Evolutionary conservation across 2,888 invertebrate genomes (phyloP).

Genomic region (Tetramorium bicarinatum): DNA sequence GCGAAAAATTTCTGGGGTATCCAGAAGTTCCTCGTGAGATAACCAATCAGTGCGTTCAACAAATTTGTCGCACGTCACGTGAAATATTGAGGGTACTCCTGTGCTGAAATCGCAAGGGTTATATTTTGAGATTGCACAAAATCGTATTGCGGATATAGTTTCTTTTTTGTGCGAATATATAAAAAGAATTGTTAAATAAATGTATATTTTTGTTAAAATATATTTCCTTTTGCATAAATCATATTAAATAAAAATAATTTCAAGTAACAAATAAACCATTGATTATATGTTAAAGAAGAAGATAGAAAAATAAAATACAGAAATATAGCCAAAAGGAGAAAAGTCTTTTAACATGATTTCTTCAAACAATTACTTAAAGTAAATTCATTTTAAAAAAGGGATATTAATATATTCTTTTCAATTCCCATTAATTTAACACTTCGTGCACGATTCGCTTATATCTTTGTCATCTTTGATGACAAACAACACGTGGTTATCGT

Average conservation of each 20-base stretch:
- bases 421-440: not conserved
- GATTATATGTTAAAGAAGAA: not conserved
- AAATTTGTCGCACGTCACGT: slow-evolving; percentile 16
- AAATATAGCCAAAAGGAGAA: not conserved
- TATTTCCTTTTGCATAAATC: not conserved
- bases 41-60: slow-evolving; percentile 36
- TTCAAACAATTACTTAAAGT: not conserved
- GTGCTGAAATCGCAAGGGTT: slow-evolving; percentile 8
- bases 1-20: slow-evolving; percentile 27
- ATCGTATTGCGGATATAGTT: not conserved
- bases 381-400: not conserved
- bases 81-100: slow-evolving; percentile 9
- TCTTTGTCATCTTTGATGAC: not conserved
- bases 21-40: slow-evolving; percentile 20
- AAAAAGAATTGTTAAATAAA: not conserved
- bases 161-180: not conserved
- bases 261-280: not conserved
- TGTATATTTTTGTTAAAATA: not conserved
- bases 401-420: not conserved
- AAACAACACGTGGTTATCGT: slow-evolving; percentile 40
- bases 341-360: not conserved
- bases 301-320: not conserved
- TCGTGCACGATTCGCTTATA: not conserved
- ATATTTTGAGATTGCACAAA: not conserved
- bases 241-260: slow-evolving; percentile 11